Conservation (phyloP, 2,113 vertebrate species). For the Dipodomys spectabilis region DNA sequence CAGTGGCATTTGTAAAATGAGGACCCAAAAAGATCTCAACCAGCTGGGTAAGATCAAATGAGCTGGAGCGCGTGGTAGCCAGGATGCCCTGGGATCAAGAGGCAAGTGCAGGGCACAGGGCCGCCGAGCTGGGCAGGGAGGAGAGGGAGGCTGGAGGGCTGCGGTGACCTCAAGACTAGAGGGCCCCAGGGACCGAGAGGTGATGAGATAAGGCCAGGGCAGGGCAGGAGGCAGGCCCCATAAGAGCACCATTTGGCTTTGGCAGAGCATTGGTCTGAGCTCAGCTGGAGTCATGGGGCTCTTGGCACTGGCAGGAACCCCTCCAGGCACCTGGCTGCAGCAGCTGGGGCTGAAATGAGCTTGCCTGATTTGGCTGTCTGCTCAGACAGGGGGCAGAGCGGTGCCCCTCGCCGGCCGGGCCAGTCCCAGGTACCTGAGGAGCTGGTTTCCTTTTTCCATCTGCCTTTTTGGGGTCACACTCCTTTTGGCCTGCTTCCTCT, state of each 20-base stretch:
- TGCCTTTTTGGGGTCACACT: background rate
- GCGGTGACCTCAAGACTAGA: background rate
- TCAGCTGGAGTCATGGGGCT: background rate
- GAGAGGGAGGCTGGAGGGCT: background rate
- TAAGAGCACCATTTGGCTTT: background rate
- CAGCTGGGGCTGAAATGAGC: background rate
- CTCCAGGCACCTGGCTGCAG: background rate
- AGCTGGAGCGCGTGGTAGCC: background rate
- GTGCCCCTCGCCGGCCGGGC: background rate
- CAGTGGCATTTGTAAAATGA: background rate
- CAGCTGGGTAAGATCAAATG: conserved; percentile 22
- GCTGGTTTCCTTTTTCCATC: background rate
- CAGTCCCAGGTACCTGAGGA: background rate
- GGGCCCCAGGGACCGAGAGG: background rate
- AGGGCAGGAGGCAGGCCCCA: background rate
- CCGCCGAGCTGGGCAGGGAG: background rate
- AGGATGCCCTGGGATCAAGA: background rate
- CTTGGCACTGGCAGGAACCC: background rate
- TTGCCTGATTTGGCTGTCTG: background rate
- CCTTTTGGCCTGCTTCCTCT: background rate
- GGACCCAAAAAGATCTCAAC: background rate
- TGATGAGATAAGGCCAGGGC: background rate
- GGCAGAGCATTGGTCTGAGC: background rate
- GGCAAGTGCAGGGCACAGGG: conserved; percentile 18
- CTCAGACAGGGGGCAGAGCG: background rate